Evolutionary conservation across 2,888 invertebrate genomes (phyloP), one percentile per base, ranked within the genome.

Genomic region (Linnaemya tessellans): DNA sequence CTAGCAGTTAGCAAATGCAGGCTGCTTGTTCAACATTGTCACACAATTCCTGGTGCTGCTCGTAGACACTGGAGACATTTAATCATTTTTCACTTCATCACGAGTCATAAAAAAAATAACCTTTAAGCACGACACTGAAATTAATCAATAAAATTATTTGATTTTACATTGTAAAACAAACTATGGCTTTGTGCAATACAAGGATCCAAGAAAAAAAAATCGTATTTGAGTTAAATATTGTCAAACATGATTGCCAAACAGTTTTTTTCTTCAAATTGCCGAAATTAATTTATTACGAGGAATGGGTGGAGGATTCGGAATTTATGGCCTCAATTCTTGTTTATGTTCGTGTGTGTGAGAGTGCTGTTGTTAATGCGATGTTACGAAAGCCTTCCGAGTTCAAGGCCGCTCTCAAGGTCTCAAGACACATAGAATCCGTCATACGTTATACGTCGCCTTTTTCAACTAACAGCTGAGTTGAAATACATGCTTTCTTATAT

Each of bases 51-150:
- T 56, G 13, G 56, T 25, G 22, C 11, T 25, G 22, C 11, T 49
- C 15, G 18, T 20, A 35, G n/a, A n/a, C 20, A 56, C 54, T 77
- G 73, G 74, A 65, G 83, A 80, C 75, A 80, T 80, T 80, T 74
- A 86, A 86, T 83, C 77, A 86, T 86, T 87, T 86, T 83, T 84
- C 84, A 84, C 83, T 86, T 87, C 86, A 86, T 62, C 87, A 84
- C 83, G 80, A 87, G 80, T 49, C 82, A 73, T 81, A 87, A 82
- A 81, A 84, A 81, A 86, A 84, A 87, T 80, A 84, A 86, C 71
- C 64, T 80, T 71, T 70, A 71, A 67, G 64, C 86, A 83, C 86
- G 84, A 87, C 80, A 86, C 64, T 54, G 73, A 80, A 86, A 87
- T 84, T 86, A 86, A 84, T 86, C 87, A 87, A 75, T 87, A 54